Evolutionary conservation across 2,113 vertebrate species (phyloP).

Genomic region (Lagenorhynchus albirostris): DNA sequence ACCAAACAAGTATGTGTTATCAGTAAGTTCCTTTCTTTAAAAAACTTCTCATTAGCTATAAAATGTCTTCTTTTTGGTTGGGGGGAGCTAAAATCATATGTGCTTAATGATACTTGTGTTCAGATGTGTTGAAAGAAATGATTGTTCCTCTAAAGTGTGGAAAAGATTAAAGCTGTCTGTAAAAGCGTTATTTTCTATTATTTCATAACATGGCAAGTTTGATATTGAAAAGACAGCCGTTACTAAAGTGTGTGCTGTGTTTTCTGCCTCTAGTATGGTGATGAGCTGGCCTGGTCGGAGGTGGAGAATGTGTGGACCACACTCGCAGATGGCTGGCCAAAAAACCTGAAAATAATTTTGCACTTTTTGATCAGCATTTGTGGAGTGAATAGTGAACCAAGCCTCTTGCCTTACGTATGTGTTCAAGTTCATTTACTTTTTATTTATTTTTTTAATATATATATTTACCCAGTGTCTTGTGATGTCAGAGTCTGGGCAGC

Average conservation of each 20-base stretch:
- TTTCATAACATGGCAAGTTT: neutral
- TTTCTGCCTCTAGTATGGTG: conserved; percentile 88
- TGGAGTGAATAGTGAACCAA: conserved; percentile 97
- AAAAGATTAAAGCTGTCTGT: neutral
- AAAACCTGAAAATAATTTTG: conserved; percentile 98
- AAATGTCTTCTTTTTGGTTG: neutral
- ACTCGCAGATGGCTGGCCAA: conserved; percentile 98
- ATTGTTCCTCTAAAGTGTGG: neutral
- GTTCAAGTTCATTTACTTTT: neutral
- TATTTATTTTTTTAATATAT: neutral
- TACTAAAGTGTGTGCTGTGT: neutral
- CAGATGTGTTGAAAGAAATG: neutral
- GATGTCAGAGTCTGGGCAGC: neutral
- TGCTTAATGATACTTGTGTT: neutral
- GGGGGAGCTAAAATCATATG: neutral
- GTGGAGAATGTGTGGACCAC: conserved; percentile 99
- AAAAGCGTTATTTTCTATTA: neutral
- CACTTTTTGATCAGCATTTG: conserved; percentile 99
- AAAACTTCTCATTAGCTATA: neutral
- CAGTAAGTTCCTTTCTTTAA: neutral
- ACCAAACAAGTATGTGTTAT: neutral
- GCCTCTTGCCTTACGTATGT: conserved; percentile 98
- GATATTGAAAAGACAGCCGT: neutral
- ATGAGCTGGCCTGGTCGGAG: conserved; percentile 98
- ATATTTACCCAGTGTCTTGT: neutral